Evolutionary conservation across 2,113 vertebrate species (phyloP).

Genomic region (Cyprinodon variegatus): DNA sequence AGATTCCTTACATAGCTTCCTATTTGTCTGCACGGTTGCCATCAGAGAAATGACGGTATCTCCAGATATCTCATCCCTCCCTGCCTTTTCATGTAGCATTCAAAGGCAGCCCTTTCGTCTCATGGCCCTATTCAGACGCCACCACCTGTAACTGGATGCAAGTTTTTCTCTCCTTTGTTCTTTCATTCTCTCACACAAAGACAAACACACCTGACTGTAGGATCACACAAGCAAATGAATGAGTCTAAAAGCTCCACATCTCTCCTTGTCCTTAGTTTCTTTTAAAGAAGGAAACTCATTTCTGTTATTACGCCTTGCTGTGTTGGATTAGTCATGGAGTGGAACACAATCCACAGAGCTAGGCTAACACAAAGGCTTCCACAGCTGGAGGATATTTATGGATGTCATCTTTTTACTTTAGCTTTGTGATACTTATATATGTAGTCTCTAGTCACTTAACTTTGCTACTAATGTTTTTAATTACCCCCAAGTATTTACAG

Average conservation of each 20-base stretch:
- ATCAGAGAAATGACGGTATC: conserved; percentile 73
- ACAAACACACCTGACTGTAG: conserved; percentile 12
- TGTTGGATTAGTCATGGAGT: no score
- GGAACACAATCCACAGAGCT: no score
- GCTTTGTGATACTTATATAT: no score
- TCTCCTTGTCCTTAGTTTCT: background rate
- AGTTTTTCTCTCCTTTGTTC: conserved; percentile 70
- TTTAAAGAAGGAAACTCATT: background rate
- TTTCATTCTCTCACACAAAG: conserved; percentile 1
- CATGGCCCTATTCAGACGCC: conserved; percentile 76
- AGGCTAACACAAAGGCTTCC: no score
- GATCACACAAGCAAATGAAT: conserved; percentile 34
- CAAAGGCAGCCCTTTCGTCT: conserved; percentile 79
- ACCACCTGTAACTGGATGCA: conserved; percentile 83
- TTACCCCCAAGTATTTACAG: no score
- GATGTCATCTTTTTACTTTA: no score
- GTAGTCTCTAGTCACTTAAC: no score
- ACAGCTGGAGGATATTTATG: no score
- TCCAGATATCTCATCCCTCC: conserved; percentile 78
- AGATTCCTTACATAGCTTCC: conserved; percentile 87
- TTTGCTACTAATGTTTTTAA: no score
- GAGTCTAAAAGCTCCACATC: conserved; percentile 1
- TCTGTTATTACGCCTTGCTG: no score
- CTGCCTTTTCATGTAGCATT: conserved; percentile 77
- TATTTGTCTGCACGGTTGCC: conserved; percentile 84